phyloP scores from a whole-genome alignment of 2,113 vertebrate genomes.

The Ophiodon elongatus region DNA sequence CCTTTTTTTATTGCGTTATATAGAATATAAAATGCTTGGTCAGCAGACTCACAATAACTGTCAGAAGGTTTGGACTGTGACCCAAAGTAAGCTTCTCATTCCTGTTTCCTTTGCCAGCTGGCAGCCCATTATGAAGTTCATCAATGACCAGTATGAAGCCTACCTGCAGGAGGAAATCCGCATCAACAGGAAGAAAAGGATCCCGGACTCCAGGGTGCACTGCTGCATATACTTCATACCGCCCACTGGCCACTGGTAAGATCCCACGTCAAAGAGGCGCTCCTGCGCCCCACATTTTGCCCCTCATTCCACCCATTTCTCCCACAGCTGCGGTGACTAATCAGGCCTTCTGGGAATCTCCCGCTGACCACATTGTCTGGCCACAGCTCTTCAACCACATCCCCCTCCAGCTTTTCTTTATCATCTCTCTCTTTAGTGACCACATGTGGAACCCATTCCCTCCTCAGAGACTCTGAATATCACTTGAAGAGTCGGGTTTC shows the following conservation, averaged over 20 bases:
- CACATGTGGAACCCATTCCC: slow-evolving; percentile 63
- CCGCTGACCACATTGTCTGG: slow-evolving; percentile 47
- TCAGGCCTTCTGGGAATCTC: slow-evolving; percentile 53
- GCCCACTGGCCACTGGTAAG: slow-evolving; percentile 95
- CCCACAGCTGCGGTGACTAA: slow-evolving; percentile 42
- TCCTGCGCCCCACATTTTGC: slow-evolving; percentile 3
- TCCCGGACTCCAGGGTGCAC: slow-evolving; percentile 95
- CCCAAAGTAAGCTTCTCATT: neutral
- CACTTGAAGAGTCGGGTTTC: slow-evolving; percentile 56
- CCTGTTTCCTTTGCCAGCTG: slow-evolving; percentile 85
- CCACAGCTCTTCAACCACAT: slow-evolving; percentile 41
- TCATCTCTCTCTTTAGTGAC: slow-evolving; percentile 25
- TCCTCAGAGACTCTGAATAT: slow-evolving; percentile 45
- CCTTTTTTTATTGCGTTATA: neutral
- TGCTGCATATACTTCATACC: slow-evolving; percentile 99
- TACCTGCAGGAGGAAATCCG: slow-evolving; percentile 98
- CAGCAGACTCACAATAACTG: neutral
- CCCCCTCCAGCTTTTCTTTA: slow-evolving; percentile 16
- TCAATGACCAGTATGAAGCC: slow-evolving; percentile 97
- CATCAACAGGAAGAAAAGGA: slow-evolving; percentile 95
- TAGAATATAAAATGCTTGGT: neutral
- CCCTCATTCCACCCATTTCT: slow-evolving; percentile 19
- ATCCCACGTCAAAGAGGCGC: neutral
- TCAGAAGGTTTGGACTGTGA: neutral
- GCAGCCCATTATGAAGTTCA: slow-evolving; percentile 99